These are phyloP conservation scores for Cromileptes altivelis DNA, from an alignment of 2,113 vertebrate species.

Conservation along the genomic window DNA sequence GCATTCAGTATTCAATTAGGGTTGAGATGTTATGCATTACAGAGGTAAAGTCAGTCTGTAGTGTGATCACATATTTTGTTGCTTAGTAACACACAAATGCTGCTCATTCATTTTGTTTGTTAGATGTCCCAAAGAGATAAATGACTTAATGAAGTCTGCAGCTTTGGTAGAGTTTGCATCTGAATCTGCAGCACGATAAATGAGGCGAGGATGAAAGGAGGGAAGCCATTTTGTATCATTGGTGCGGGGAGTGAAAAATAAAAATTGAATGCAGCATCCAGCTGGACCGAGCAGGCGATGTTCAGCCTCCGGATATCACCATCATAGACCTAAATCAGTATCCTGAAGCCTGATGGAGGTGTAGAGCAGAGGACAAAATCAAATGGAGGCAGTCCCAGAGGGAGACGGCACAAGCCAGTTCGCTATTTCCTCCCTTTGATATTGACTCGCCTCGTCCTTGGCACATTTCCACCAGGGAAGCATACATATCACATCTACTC, in stretches of 20 bases:
- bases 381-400: conserved; percentile 11
- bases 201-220: not conserved
- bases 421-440: conserved; percentile 44
- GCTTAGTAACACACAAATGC: not conserved
- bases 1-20: conserved; percentile 3
- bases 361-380: conserved; percentile 36
- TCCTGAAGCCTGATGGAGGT: conserved; percentile 7
- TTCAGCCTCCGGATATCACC: not conserved
- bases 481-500: conserved; percentile 35
- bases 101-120: not conserved
- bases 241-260: not conserved
- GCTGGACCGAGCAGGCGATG: not conserved
- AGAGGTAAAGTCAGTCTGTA: not conserved
- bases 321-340: conserved; percentile 20
- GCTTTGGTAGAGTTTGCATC: not conserved
- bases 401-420: conserved; percentile 30
- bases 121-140: not conserved
- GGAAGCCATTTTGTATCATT: not conserved
- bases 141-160: not conserved
- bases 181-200: conserved; percentile 15
- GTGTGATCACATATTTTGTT: not conserved
- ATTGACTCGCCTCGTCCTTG: conserved; percentile 56
- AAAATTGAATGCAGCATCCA: not conserved
- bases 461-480: conserved; percentile 29
- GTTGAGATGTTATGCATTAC: not conserved